A percentile compares a stretch with the other conserved stretches of the same genome.
Conservation (phyloP, 2,113 vertebrate genomes). For the Lampris incognitus region DNA sequence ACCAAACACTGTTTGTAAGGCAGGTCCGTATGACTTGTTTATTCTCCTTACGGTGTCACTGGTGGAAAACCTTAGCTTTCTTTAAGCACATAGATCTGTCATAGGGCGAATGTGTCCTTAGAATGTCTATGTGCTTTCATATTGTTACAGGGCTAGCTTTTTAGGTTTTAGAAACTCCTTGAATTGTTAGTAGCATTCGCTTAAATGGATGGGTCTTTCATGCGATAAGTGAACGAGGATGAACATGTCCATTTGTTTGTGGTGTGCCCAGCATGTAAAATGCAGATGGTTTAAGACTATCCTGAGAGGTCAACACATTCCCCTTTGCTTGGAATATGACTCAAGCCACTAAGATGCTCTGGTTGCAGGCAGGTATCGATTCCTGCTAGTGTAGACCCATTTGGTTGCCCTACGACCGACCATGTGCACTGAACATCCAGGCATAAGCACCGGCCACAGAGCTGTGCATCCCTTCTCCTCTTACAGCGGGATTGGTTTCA, state of each 20-base stretch:
- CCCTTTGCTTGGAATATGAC: conserved; percentile 41
- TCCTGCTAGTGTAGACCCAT: conserved; percentile 41
- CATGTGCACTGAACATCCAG: conserved; percentile 62
- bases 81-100: conserved; percentile 64
- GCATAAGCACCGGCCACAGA: conserved; percentile 54
- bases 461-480: conserved; percentile 18
- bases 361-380: conserved; percentile 24
- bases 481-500: conserved; percentile 27
- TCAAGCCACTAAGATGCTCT: conserved; percentile 39
- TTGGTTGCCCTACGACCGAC: conserved; percentile 29
- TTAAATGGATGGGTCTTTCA: background rate
- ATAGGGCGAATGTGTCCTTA: conserved; percentile 71
- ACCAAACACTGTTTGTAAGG: conserved; percentile 56
- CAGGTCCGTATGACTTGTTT: conserved; percentile 49
- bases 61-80: conserved; percentile 53
- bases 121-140: conserved; percentile 59
- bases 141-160: conserved; percentile 23
- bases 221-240: conserved; percentile 22
- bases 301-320: conserved; percentile 46
- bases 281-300: conserved; percentile 2
- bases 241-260: conserved; percentile 28
- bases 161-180: background rate
- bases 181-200: background rate
- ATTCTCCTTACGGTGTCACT: conserved; percentile 45
- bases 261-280: conserved; percentile 19